These are phyloP conservation scores for Laothoe populi DNA, from an alignment of 2,888 invertebrate genomes.

Conservation along the genomic window DNA sequence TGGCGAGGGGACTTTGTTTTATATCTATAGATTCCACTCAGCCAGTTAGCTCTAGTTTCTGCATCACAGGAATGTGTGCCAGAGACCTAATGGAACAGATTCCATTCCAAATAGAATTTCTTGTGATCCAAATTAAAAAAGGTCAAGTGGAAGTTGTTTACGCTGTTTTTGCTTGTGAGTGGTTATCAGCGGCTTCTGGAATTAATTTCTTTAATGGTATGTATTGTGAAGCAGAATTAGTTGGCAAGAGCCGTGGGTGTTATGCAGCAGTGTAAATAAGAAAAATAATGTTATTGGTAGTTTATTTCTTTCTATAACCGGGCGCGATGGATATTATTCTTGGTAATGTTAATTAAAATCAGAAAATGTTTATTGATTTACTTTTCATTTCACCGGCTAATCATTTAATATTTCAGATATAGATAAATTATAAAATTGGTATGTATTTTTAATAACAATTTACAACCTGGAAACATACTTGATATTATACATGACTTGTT, in stretches of 20 bases:
- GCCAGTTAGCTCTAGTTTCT: not conserved
- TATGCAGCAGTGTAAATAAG: not conserved
- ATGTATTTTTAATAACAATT: no score
- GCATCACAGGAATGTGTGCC: not conserved
- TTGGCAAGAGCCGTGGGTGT: not conserved
- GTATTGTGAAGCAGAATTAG: not conserved
- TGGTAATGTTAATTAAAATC: constrained; percentile 19
- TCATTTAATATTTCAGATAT: no score
- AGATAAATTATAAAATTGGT: no score
- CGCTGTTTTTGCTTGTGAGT: not conserved
- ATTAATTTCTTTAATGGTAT: not conserved
- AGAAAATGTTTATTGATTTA: constrained; percentile 7
- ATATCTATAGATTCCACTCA: no score
- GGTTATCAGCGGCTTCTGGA: not conserved
- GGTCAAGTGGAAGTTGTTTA: not conserved
- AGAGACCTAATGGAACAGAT: constrained; percentile 3
- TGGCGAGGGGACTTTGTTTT: no score
- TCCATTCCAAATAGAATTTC: not conserved
- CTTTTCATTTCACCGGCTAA: not conserved
- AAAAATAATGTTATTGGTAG: constrained; percentile 11
- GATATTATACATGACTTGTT: no score
- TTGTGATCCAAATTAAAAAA: constrained; percentile 2
- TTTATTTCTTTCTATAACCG: constrained; percentile 14
- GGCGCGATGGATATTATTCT: constrained; percentile 7
- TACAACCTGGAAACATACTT: no score